phyloP scores from a whole-genome alignment of 2,888 invertebrate genomes.

The Pandemis cinnamomeana region DNA sequence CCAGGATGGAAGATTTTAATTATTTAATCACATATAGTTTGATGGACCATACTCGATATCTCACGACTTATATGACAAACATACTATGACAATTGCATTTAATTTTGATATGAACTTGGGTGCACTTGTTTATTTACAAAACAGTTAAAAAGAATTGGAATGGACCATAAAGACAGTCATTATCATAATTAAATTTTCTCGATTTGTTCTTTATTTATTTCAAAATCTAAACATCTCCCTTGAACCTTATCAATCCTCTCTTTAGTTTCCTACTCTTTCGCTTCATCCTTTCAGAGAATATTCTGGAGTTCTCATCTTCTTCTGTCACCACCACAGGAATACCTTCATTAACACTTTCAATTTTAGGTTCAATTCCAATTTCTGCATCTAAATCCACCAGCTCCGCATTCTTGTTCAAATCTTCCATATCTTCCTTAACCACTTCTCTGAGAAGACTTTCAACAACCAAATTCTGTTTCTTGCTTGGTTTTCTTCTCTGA shows the following conservation, averaged over 20 bases:
- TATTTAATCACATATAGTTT: too few relatives aligned
- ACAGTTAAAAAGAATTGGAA: too few relatives aligned
- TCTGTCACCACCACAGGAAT: slow-evolving; percentile 40
- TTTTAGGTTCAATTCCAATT: slow-evolving; percentile 46
- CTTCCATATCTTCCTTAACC: slow-evolving; percentile 53
- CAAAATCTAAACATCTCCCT: slow-evolving; percentile 51
- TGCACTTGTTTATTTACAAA: too few relatives aligned
- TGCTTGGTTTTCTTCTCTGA: slow-evolving; percentile 46
- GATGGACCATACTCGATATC: too few relatives aligned
- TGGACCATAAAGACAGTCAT: too few relatives aligned
- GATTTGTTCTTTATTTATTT: neutral
- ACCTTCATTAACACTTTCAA: slow-evolving; percentile 43
- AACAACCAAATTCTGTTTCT: slow-evolving; percentile 68
- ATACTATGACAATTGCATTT: too few relatives aligned
- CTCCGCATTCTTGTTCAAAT: slow-evolving; percentile 45
- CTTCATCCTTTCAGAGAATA: slow-evolving; percentile 66
- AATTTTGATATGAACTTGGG: too few relatives aligned
- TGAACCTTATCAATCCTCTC: slow-evolving; percentile 66
- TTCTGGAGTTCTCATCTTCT: slow-evolving; percentile 52
- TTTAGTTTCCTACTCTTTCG: slow-evolving; percentile 56
- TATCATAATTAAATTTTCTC: neutral
- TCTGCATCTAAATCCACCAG: slow-evolving; percentile 6
- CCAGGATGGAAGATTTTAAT: too few relatives aligned
- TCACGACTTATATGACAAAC: too few relatives aligned
- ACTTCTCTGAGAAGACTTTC: slow-evolving; percentile 61